phyloP scores from a whole-genome alignment of 2,113 vertebrate genomes.

The Patagioenas fasciata region DNA sequence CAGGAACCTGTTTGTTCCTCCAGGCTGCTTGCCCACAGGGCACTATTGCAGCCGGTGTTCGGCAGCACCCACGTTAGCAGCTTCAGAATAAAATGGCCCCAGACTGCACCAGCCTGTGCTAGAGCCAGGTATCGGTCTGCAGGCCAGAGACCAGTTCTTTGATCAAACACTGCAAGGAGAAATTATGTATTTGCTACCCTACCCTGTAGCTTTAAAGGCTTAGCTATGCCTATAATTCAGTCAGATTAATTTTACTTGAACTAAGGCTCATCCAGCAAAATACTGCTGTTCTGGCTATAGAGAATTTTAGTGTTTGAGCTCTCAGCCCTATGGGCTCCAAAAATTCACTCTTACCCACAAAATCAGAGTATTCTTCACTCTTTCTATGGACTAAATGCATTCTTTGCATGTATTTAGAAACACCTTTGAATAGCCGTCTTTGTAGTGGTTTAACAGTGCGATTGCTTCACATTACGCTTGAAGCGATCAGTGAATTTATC shows the following conservation, averaged over 20 bases:
- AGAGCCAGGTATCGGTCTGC: background rate
- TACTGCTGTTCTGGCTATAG: background rate
- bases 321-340: background rate
- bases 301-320: background rate
- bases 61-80: background rate
- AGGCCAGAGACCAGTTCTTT: background rate
- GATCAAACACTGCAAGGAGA: background rate
- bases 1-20: background rate
- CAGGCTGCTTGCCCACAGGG: background rate
- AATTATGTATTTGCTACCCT: background rate
- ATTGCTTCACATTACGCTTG: background rate
- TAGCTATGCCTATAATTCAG: background rate
- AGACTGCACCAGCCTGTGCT: background rate
- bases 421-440: background rate
- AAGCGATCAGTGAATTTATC: background rate
- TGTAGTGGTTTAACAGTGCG: background rate
- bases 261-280: background rate
- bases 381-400: background rate
- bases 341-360: background rate
- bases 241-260: background rate
- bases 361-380: background rate
- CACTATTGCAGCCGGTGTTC: background rate
- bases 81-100: background rate
- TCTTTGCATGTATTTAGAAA: slow-evolving; percentile 35
- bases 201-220: background rate